A percentile compares a stretch with the other conserved stretches of the same genome.
phyloP scores from a whole-genome alignment of 1,140 invertebrate species.

The Lepidostoma basale region DNA sequence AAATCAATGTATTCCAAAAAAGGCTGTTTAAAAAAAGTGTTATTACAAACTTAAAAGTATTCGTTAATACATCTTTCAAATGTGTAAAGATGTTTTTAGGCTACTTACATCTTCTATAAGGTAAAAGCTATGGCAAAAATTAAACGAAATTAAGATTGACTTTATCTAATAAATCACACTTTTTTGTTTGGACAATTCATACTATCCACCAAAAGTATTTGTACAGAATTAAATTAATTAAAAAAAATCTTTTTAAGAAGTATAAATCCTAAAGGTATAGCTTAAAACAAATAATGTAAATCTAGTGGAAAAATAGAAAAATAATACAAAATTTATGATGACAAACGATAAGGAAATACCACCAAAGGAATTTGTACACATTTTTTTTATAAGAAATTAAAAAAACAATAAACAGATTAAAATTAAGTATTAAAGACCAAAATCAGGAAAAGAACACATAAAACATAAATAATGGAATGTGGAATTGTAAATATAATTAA shows the following conservation, averaged over 20 bases:
- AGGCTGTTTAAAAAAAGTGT: too few relatives aligned
- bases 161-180: conserved; percentile 22
- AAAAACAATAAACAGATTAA: neutral
- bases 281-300: neutral
- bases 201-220: conserved; percentile 19
- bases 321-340: neutral
- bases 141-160: conserved; percentile 9
- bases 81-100: neutral
- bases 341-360: too few relatives aligned
- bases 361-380: neutral
- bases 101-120: conserved; percentile 5
- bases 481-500: neutral
- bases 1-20: too few relatives aligned
- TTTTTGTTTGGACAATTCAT: conserved; percentile 18
- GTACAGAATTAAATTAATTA: conserved; percentile 10
- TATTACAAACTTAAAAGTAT: too few relatives aligned
- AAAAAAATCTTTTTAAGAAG: too few relatives aligned
- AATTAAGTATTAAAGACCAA: neutral
- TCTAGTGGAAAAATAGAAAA: neutral
- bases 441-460: neutral
- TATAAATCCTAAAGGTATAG: neutral
- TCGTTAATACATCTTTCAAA: too few relatives aligned
- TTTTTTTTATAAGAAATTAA: neutral
- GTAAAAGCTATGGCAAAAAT: conserved; percentile 22
- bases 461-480: neutral